Evolutionary conservation across 2,888 invertebrate species (phyloP), one percentile per base, ranked within the genome.

Genomic region (Helobdella robusta): DNA sequence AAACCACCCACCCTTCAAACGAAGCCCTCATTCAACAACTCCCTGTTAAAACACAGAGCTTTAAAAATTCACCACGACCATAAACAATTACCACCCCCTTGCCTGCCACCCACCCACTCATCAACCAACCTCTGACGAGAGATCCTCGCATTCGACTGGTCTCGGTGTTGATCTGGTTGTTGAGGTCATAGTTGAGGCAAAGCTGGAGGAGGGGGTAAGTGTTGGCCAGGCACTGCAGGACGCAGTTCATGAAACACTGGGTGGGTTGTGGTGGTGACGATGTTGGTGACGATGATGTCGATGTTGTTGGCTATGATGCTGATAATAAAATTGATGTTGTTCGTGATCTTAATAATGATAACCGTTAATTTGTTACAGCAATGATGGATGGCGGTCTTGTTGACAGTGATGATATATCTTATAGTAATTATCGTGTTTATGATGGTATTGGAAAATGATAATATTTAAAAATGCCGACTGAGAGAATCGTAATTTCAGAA

Each of bases 241-340:
- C 89, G 74, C 88, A 88, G 83, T 89, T 90, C 89, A 91, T 89
- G 81, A 90, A 91, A 79, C 89, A 90, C 73, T 85, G 79, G 20
- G 11, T n/a, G n/a, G n/a, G n/a, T n/a, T n/a, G n/a, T n/a, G n/a
- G n/a, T n/a, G n/a, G n/a, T n/a, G 30, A 1, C 11, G 46, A 25
- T 62, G 50, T n/a, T n/a, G n/a, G n/a, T n/a, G n/a, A n/a, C n/a
- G n/a, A n/a, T n/a, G n/a, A n/a, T n/a, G n/a, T n/a, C 3, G 11
- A 2, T 25, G 2, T 36, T 20, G 15, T 23, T 5, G 36, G 4
- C 23, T n/a, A 4, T 40, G 25, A 23, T 35, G 6, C 25, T 44
- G 30, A 35, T 5, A 40, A 44, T 5, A 5, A 35, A 11, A 20
- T 23, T 34, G 5, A 20, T 6, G 35, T 35, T 5, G 35, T 34